Evolutionary conservation across 2,888 invertebrate genomes (phyloP), one percentile per base, ranked within the genome.

Genomic region (Pseudeuparius sepicola): DNA sequence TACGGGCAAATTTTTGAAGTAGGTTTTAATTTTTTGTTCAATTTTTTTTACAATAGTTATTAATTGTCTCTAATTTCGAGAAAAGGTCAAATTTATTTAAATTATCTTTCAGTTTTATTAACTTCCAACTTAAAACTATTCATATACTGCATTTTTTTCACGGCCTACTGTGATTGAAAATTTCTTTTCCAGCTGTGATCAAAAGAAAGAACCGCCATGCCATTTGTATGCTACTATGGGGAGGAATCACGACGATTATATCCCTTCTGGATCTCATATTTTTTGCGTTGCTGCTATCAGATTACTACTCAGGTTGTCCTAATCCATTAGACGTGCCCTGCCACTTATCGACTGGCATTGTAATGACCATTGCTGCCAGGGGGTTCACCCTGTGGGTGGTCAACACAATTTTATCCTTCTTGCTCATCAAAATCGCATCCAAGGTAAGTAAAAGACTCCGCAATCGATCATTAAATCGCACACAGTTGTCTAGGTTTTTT

Each of bases 341-440:
- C 34, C 40, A 45, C 17, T 17, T 45, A 12, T 37, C 43, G 6
- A 34, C 36, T 29, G 51, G 51, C 15, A 43, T 49, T 17, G 43
- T 65, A 53, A 51, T 53, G 52, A 44, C 48, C 2, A 10, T 66
- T 12, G 54, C 63, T 2, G 52, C 65, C 6, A 60, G 64, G 40
- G 67, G 67, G 7, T 65, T 59, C 42, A 36, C 63, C n/a, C 24
- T 67, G 20, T 66, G 63, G 64, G 16, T 62, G 5, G 47, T 64
- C 2, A 67, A 67, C 46, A 33, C 60, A 5, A 41, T 48, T 2
- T 40, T 64, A 13, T 40, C 58, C 4, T 34, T 40, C 9, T n/a
- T 33, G 10, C 35, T 45, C 35, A 36, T 50, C 12, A 14, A 17
- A n/a, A 35, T 34, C 20, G 42, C 42, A 5, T 31, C 32, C 14